Base-by-base conservation (phyloP, 2,113 vertebrate genomes). In the Lasiurus cinereus region DNA sequence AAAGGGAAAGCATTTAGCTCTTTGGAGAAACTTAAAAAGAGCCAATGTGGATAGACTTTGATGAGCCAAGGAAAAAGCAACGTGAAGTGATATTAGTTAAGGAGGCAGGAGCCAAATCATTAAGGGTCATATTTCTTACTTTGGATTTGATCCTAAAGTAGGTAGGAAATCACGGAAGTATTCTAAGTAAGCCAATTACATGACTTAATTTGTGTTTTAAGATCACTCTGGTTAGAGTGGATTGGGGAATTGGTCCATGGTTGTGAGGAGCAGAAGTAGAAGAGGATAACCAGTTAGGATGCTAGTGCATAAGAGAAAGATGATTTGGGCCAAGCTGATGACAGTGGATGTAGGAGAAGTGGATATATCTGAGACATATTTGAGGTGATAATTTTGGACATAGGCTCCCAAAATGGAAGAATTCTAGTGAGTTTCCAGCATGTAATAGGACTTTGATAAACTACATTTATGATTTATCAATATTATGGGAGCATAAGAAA, bases 381-480 rank as follows among this genome's bases (percentile, higher is more conserved):
- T 83, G 77, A 79, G n/a, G n/a, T 67, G 31, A 59, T 56, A 73
- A 14, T 73, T 67, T 77, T 85, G 19, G 22, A 54, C 3, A 29
- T 27, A 46, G 11, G 4, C 11, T 92, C 39, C 13, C 84, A 27
- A n/a, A 83, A 15, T 2, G 16, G 43, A 66, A 54, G 22, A 27
- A 69, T 69, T 80, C 64, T 59, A 56, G 31, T n/a, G 6, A 36
- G 10, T 78, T 52, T 48, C 15, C 2, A n/a, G 12, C 5, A 52
- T 73, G 27, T 8, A 72, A 31, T 36, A 72, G 46, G 29, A 16
- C 15, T 95, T 73, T 79, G 56, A 73, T 86, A 93, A 46, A 46
- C 16, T 69, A 83, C 54, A 39, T 46, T 66, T 77, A 59, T 77
- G 83, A 93, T 56, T 94, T 92, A 27, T 88, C 82, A 88, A 52